Conservation (phyloP, 1,140 invertebrate species). For the Pseudomyrmex flavicornis region DNA sequence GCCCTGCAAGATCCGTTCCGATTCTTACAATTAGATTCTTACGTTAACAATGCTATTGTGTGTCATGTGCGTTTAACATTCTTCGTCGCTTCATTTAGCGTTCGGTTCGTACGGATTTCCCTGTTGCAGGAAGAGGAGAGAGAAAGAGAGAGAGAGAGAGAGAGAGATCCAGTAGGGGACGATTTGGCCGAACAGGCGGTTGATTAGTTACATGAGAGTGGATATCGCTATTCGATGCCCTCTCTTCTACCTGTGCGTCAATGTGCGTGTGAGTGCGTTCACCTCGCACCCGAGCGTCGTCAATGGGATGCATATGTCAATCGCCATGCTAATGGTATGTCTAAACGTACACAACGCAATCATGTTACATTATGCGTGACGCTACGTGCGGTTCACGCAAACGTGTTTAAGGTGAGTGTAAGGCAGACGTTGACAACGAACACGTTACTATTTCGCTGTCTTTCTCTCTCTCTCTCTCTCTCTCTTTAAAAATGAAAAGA, state of each 20-base stretch:
- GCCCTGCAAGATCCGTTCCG: background rate
- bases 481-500: background rate
- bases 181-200: constrained; percentile 77
- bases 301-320: constrained; percentile 62
- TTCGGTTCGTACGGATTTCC: constrained; percentile 7
- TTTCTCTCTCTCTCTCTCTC: background rate
- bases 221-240: constrained; percentile 59
- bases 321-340: constrained; percentile 77
- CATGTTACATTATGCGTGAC: constrained; percentile 81
- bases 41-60: constrained; percentile 12
- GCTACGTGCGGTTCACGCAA: constrained; percentile 50
- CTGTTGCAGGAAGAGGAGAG: background rate
- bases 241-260: constrained; percentile 50
- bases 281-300: constrained; percentile 37
- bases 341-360: constrained; percentile 78
- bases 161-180: constrained; percentile 54
- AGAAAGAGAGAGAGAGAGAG: background rate
- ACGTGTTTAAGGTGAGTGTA: constrained; percentile 39
- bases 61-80: background rate
- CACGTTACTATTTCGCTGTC: background rate
- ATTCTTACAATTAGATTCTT: background rate
- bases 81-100: constrained; percentile 19
- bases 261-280: constrained; percentile 36
- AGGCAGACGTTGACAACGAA: background rate
- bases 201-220: constrained; percentile 79